Base-by-base conservation (phyloP, 2,888 invertebrate genomes). In the Lottia gigantea region DNA sequence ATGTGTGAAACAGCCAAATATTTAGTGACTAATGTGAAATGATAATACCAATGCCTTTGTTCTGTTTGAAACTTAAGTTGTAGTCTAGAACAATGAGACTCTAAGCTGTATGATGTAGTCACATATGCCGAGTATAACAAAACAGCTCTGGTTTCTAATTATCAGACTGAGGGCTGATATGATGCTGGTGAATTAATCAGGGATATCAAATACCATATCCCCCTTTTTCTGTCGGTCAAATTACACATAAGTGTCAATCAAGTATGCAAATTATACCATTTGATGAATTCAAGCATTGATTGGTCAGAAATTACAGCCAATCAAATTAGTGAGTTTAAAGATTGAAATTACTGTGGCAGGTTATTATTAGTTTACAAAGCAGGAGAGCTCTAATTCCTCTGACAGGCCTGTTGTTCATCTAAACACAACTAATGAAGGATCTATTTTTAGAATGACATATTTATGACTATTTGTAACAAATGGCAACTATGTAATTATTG, bases 81-180 rank as follows among this genome's bases (percentile, higher is more conserved):
- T 55, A 55, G 55, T 11, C 19, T 23, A 23, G 55, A 55, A 55
- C 55, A 55, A 55, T 23, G 23, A 14, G 55, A 55, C 55, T 40
- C 8, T 23, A 55, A 55, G 55, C 55, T 55, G 55, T 55, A 55
- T 23, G 23, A 55, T 55, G 55, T 55, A 55, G 55, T 55, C 55
- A 55, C 55, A 55, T 55, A 55, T 55, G 55, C 55, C 55, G 19
- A 55, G 23, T 19, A 55, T 55, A 55, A 55, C 19, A 55, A 55
- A 19, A 55, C 23, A 23, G 19, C 19, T 55, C 55, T 55, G 23
- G 55, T 55, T 55, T 55, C 55, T 55, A 55, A 55, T 55, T 55
- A 55, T 55, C 19, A 55, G 19, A 23, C 19, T 23, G 11, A 14
- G 14, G 23, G 23, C 23, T 55, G 55, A 55, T 55, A 55, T 55